phyloP scores from a whole-genome alignment of 2,888 invertebrate genomes.

The Cancer borealis region DNA sequence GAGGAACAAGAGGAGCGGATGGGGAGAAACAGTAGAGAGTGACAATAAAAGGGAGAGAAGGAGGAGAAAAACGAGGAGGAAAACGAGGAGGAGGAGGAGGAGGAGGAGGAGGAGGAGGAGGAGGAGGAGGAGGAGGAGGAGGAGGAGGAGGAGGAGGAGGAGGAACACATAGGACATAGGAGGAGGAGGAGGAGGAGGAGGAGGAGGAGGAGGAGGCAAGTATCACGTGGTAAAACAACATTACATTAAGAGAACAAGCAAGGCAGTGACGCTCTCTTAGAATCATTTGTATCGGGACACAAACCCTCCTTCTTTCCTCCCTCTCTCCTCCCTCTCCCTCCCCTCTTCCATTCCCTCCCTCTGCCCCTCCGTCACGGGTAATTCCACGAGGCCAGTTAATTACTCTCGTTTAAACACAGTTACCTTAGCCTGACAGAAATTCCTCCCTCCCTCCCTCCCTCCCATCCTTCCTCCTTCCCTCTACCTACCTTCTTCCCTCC shows the following conservation, averaged over 20 bases:
- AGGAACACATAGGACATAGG: not conserved
- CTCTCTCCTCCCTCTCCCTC: not conserved
- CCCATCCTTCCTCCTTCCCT: not conserved
- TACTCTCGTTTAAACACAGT: not conserved
- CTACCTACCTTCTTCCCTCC: not conserved
- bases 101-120: not conserved
- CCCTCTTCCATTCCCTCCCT: not conserved
- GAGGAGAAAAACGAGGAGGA: not conserved
- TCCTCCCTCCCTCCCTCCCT: not conserved
- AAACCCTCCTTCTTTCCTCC: not conserved
- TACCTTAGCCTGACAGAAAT: not conserved
- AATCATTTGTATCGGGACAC: not conserved
- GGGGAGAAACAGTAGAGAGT: not conserved
- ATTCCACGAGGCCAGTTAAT: not conserved
- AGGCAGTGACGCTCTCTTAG: not conserved
- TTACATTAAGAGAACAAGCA: constrained; percentile 29
- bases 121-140: not conserved
- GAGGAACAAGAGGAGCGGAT: not conserved
- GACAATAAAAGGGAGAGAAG: not conserved
- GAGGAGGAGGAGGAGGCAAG: too few species aligned
- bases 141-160: not conserved
- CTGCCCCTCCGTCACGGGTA: not conserved
- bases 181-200: not conserved
- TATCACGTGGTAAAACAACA: not conserved
- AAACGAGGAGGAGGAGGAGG: not conserved